Percentiles rank a stretch among this genome's conserved stretches.
Evolutionary conservation across 2,113 vertebrate species (phyloP).

Genomic region (Tapirus terrestris): DNA sequence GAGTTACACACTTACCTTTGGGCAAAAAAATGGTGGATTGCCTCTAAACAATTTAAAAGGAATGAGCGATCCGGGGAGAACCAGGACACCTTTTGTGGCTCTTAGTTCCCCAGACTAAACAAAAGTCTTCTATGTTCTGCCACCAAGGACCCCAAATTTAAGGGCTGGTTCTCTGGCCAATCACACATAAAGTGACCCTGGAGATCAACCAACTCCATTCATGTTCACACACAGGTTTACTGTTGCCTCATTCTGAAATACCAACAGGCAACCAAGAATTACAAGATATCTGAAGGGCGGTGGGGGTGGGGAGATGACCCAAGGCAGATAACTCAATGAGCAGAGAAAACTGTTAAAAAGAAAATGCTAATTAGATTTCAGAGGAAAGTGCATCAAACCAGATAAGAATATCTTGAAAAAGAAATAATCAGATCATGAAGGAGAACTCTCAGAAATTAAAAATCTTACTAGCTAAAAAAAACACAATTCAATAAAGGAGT

Average conservation of each 20-base stretch:
- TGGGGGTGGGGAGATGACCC: no score
- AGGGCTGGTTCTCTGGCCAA: background rate
- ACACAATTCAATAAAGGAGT: background rate
- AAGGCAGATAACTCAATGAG: no score
- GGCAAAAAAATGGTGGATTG: background rate
- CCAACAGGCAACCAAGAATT: background rate
- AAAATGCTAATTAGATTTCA: background rate
- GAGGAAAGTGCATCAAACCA: background rate
- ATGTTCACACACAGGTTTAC: accelerated
- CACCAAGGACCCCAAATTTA: background rate
- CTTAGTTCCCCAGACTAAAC: background rate
- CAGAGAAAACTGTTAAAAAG: background rate
- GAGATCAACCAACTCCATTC: background rate
- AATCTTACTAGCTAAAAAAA: background rate
- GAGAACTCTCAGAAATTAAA: background rate
- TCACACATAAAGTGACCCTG: background rate
- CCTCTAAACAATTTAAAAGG: background rate
- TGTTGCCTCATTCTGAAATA: background rate
- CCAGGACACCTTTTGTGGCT: background rate
- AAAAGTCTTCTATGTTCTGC: background rate
- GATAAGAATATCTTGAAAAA: background rate
- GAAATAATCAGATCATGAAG: background rate
- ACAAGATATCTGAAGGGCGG: accelerated
- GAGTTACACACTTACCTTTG: background rate
- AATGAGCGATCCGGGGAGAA: background rate